phyloP scores from a whole-genome alignment of 2,888 invertebrate genomes.

The Teinopalpus imperialis region DNA sequence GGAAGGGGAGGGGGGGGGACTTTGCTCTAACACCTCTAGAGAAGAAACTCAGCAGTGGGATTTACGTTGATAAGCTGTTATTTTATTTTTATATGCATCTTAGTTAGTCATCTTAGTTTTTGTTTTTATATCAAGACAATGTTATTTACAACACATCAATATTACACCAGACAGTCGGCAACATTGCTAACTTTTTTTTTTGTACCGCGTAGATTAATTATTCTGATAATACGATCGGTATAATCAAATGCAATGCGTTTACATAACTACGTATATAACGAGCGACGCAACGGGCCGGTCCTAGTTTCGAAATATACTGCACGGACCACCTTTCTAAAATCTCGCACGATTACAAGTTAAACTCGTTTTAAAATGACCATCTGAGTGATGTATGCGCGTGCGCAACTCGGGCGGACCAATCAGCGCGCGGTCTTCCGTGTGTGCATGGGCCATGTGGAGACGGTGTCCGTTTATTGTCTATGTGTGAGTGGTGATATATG shows the following conservation, averaged over 20 bases:
- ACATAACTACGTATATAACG: slow-evolving; percentile 38
- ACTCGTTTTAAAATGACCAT: slow-evolving; percentile 66
- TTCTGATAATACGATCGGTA: slow-evolving; percentile 10
- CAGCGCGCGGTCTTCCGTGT: slow-evolving; percentile 29
- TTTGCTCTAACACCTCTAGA: no score
- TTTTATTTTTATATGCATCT: no score
- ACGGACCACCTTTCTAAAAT: slow-evolving; percentile 76
- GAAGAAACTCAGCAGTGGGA: no score
- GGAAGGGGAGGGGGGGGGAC: no score
- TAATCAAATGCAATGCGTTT: slow-evolving; percentile 29
- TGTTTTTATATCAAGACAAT: no score
- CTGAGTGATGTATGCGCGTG: slow-evolving; percentile 55
- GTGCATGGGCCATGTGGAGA: slow-evolving; percentile 39
- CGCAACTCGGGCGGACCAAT: slow-evolving; percentile 38
- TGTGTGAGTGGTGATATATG: slow-evolving; percentile 52
- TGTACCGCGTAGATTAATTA: slow-evolving; percentile 14
- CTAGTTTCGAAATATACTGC: slow-evolving; percentile 34
- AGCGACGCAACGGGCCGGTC: slow-evolving; percentile 45
- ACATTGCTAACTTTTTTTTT: no score
- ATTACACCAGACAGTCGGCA: no score
- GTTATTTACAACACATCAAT: no score
- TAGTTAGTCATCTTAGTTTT: no score
- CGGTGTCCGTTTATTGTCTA: slow-evolving; percentile 20
- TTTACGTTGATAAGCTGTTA: no score
- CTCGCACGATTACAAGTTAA: slow-evolving; percentile 66